Conservation (phyloP, 2,113 vertebrate genomes). For the Thryonomys swinderianus region DNA sequence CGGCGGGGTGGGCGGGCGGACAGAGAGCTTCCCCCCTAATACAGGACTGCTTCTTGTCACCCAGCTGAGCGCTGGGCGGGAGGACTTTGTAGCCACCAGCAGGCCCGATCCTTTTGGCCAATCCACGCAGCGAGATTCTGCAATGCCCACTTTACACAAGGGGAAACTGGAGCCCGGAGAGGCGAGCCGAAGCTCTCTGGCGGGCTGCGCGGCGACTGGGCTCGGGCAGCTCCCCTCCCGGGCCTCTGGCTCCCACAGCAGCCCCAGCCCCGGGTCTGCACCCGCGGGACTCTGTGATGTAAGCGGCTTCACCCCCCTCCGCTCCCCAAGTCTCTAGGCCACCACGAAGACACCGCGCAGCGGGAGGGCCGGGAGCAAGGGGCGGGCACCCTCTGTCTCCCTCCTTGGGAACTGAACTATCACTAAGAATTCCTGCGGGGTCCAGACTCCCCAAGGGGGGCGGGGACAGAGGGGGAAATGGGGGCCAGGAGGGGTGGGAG, state of each 20-base stretch:
- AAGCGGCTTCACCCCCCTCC: background rate
- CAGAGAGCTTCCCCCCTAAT: too few relatives aligned
- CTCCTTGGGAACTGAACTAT: background rate
- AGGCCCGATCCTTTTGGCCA: background rate
- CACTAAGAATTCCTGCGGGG: background rate
- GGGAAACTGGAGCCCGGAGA: background rate
- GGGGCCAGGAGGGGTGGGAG: background rate
- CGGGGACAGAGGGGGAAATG: background rate
- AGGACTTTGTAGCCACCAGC: background rate
- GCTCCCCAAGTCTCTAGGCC: background rate
- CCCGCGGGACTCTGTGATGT: background rate
- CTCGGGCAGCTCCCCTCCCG: fast-evolving
- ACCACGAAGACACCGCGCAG: background rate
- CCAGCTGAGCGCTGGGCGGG: background rate
- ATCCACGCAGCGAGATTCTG: background rate
- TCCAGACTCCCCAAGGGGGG: background rate
- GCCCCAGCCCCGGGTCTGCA: background rate
- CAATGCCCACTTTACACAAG: background rate
- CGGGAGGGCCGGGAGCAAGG: background rate
- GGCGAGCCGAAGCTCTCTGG: background rate
- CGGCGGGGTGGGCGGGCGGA: background rate
- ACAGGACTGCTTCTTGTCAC: background rate
- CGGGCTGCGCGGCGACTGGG: background rate
- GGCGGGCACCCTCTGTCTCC: background rate
- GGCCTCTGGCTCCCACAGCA: background rate